Percentiles rank a stretch among this genome's conserved stretches.
Evolutionary conservation across 2,888 invertebrate genomes (phyloP).

Genomic region (Allolobophora icterica): DNA sequence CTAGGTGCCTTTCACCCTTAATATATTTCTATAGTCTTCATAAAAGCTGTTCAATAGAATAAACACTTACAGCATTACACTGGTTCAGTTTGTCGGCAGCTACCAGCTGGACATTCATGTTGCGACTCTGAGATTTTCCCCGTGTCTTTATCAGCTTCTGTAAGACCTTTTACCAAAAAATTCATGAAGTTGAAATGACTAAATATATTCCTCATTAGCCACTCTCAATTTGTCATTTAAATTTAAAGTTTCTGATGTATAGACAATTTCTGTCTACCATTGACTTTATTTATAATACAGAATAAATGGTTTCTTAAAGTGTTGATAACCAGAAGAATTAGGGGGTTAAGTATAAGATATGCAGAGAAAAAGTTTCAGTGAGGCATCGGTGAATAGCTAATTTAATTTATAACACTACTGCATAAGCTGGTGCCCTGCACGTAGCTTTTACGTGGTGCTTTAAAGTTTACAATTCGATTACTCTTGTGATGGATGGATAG

Average conservation of each 20-base stretch:
- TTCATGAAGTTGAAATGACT: neutral
- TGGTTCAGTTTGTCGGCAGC: slow-evolving; percentile 98
- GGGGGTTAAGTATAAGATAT: neutral
- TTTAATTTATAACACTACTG: neutral
- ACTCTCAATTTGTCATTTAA: neutral
- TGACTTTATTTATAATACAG: neutral
- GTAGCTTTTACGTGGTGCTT: too few species aligned
- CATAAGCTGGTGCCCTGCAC: too few species aligned
- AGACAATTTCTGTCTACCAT: neutral
- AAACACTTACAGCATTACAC: slow-evolving; percentile 77
- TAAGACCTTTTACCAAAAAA: slow-evolving; percentile 75
- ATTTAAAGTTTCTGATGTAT: neutral
- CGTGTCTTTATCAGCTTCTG: slow-evolving; percentile 97
- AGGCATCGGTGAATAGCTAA: neutral
- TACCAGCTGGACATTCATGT: slow-evolving; percentile 98
- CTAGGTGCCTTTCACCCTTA: too few species aligned
- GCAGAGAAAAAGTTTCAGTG: neutral
- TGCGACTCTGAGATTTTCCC: slow-evolving; percentile 95
- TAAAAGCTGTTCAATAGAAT: neutral
- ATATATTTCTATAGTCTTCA: neutral
- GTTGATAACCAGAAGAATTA: neutral
- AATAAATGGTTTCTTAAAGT: neutral
- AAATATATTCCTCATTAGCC: neutral
- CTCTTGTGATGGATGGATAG: neutral
- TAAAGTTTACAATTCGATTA: too few species aligned